These are phyloP conservation scores for Actinemys pallida DNA, from an alignment of 2,113 vertebrate genomes.

Conservation along the genomic window DNA sequence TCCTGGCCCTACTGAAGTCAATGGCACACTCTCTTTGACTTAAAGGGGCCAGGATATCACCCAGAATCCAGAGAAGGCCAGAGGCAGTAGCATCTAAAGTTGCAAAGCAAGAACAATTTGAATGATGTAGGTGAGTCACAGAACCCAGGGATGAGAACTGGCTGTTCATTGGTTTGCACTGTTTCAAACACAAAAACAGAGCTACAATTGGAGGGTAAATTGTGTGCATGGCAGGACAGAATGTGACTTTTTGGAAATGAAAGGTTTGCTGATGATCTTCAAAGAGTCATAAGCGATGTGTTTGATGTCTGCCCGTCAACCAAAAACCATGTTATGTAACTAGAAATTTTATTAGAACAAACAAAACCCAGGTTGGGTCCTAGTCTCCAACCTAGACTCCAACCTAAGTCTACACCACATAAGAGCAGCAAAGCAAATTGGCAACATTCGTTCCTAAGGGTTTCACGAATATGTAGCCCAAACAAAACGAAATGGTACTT, in stretches of 20 bases:
- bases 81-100: not conserved
- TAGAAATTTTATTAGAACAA: not conserved
- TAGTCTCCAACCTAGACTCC: not conserved
- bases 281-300: not conserved
- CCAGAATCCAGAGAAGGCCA: not conserved
- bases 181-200: not conserved
- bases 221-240: not conserved
- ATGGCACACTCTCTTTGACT: not conserved
- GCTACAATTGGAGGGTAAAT: not conserved
- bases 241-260: not conserved
- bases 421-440: not conserved
- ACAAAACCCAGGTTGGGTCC: too few species aligned
- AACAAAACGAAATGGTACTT: not conserved
- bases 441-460: not conserved
- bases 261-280: not conserved
- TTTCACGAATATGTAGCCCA: too few species aligned
- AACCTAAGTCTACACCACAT: not conserved
- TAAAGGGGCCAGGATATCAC: not conserved
- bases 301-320: not conserved
- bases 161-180: not conserved
- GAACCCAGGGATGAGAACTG: not conserved
- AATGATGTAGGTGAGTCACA: not conserved
- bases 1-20: not conserved
- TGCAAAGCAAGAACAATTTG: not conserved
- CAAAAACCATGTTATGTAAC: not conserved